Conservation (phyloP, 2,113 vertebrate genomes). For the Peromyscus polionotus region DNA sequence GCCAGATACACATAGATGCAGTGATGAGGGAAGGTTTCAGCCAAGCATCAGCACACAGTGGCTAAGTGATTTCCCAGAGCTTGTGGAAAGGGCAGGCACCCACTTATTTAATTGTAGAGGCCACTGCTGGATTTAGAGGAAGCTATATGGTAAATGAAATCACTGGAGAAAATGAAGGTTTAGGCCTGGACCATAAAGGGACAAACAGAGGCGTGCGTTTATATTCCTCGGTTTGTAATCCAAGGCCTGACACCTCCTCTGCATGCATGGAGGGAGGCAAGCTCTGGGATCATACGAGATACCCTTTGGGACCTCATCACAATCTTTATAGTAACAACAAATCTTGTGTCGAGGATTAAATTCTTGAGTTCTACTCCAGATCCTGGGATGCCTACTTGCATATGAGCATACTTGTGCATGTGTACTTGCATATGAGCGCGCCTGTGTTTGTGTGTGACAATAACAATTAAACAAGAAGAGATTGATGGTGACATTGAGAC, state of each 20-base stretch:
- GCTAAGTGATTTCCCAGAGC: not conserved
- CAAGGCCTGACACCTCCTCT: not conserved
- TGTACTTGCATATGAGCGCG: fast-evolving
- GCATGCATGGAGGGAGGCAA: not conserved
- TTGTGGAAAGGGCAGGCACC: not conserved
- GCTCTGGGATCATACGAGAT: not conserved
- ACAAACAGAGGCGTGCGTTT: not conserved
- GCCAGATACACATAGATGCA: not conserved
- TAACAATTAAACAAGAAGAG: not conserved
- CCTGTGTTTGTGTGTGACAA: not conserved
- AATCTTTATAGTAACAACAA: not conserved
- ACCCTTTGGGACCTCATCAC: not conserved
- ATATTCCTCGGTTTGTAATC: not conserved
- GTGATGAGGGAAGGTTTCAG: not conserved
- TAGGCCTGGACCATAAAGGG: not conserved
- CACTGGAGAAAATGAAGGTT: not conserved
- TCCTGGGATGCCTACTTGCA: not conserved
- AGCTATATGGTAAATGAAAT: not conserved
- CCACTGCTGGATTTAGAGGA: not conserved
- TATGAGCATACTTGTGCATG: not conserved
- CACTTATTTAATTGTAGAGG: not conserved
- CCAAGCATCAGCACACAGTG: not conserved
- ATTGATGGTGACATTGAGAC: too few relatives aligned
- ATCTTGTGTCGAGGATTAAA: not conserved
- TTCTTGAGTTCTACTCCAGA: not conserved